phyloP scores from a whole-genome alignment of 2,113 vertebrate species.

The Solea senegalensis region DNA sequence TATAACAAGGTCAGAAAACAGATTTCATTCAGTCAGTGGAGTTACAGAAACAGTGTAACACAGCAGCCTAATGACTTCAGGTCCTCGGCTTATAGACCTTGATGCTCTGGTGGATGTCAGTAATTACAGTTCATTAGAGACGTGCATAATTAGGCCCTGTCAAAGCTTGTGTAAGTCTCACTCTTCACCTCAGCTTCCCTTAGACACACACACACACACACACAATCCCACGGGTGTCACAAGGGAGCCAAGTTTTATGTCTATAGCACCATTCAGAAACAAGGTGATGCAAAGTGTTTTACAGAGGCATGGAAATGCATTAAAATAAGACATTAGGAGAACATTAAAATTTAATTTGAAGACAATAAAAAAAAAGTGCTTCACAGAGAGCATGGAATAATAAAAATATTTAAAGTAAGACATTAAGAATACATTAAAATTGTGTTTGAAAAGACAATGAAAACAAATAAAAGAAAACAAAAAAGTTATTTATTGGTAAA shows the following conservation, averaged over 20 bases:
- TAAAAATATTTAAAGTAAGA: not conserved
- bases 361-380: conserved; percentile 1
- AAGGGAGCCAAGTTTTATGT: conserved; percentile 14
- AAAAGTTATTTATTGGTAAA: not conserved
- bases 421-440: not conserved
- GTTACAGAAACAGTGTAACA: conserved; percentile 51
- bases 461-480: not conserved
- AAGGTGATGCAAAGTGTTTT: not conserved
- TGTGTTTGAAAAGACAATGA: not conserved
- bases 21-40: conserved; percentile 47
- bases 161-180: conserved; percentile 73
- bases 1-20: conserved; percentile 36
- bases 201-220: conserved; percentile 45
- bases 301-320: conserved; percentile 1
- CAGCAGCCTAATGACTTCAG: conserved; percentile 73
- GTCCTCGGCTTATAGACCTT: conserved; percentile 72
- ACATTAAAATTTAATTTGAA: conserved; percentile 3
- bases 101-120: conserved; percentile 75
- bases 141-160: conserved; percentile 78
- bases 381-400: not conserved
- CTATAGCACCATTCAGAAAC: not conserved
- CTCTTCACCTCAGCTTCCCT: conserved; percentile 58
- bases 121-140: conserved; percentile 83
- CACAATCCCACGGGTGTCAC: conserved; percentile 45
- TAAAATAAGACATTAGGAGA: conserved; percentile 3